Evolutionary conservation across 2,797 vertebrate genomes (phyloP).

Genomic region (Loriculus beryllinus): DNA sequence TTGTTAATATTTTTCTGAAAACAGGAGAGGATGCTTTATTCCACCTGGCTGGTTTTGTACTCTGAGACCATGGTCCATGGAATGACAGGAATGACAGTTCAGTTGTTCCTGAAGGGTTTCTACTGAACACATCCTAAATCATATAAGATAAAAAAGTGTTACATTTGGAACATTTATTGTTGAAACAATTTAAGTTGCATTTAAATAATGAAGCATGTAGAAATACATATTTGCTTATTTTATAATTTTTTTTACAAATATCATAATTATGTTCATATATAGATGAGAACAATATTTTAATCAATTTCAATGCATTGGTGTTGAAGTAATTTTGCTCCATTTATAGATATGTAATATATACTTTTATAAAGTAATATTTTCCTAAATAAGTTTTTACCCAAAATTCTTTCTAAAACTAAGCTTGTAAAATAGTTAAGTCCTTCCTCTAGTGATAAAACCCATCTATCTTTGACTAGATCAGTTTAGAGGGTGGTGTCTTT

Average conservation of each 20-base stretch:
- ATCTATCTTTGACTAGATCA: background rate
- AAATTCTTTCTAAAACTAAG: slow-evolving; percentile 38
- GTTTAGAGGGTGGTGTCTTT: background rate
- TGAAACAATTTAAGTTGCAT: background rate
- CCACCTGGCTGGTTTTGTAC: background rate
- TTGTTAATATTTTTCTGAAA: background rate
- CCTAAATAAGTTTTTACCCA: slow-evolving; percentile 6
- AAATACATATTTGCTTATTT: background rate
- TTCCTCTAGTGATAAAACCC: background rate
- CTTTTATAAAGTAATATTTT: background rate
- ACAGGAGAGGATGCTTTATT: background rate
- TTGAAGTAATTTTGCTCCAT: background rate
- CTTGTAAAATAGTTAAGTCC: slow-evolving; percentile 43
- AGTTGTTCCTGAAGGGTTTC: background rate
- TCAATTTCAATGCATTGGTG: background rate
- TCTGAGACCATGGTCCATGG: background rate
- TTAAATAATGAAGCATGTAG: background rate
- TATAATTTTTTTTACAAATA: background rate
- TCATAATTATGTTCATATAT: background rate
- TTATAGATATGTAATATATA: background rate
- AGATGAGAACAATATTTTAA: background rate
- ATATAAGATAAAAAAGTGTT: background rate
- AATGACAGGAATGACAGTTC: background rate
- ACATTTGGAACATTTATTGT: background rate
- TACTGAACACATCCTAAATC: background rate